phyloP scores from a whole-genome alignment of 2,113 vertebrate genomes.

The Echinops telfairi region DNA sequence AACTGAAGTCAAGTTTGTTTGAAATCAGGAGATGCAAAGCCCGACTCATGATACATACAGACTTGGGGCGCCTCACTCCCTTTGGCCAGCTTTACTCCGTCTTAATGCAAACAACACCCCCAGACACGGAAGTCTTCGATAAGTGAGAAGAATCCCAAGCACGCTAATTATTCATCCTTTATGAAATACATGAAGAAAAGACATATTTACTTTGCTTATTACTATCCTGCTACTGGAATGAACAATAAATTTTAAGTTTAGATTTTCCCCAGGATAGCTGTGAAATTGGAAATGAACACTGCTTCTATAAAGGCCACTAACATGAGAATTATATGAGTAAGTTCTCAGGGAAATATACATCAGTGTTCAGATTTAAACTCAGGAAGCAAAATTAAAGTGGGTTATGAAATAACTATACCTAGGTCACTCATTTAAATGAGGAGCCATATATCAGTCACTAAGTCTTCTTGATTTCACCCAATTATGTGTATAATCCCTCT shows the following conservation, averaged over 20 bases:
- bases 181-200: not conserved
- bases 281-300: not conserved
- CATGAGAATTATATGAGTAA: not conserved
- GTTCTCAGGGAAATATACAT: too few species aligned
- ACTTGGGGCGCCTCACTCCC: not conserved
- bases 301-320: not conserved
- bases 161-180: not conserved
- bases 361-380: not conserved
- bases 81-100: not conserved
- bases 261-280: not conserved
- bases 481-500: not conserved
- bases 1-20: not conserved
- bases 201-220: conserved; percentile 33
- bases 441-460: not conserved
- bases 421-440: too few species aligned
- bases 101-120: not conserved
- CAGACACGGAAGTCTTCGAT: conserved; percentile 16
- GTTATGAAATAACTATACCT: not conserved
- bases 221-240: conserved; percentile 23
- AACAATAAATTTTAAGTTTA: conserved; percentile 41
- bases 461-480: not conserved
- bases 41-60: not conserved
- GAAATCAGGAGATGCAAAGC: not conserved
- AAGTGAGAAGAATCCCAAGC: conserved; percentile 22
- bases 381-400: not conserved